Evolutionary conservation across 2,888 invertebrate genomes (phyloP).

Genomic region (Synergus gifuensis): DNA sequence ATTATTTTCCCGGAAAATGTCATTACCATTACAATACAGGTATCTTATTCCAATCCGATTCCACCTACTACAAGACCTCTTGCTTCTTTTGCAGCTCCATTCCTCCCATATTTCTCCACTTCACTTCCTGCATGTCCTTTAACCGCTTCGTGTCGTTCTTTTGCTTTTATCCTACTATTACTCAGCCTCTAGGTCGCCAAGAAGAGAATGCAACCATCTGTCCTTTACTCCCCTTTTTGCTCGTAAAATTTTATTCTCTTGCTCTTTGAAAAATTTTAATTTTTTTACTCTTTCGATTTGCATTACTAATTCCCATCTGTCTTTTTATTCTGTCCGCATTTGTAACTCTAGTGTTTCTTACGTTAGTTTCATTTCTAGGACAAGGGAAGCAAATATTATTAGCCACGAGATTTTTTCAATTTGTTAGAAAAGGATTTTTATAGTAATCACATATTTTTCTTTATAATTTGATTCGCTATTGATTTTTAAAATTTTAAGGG

Average conservation of each 20-base stretch:
- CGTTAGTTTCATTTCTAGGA: too few relatives aligned
- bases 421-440: too few relatives aligned
- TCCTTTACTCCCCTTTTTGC: background rate
- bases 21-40: slow-evolving; percentile 26
- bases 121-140: slow-evolving; percentile 40
- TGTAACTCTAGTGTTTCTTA: too few relatives aligned
- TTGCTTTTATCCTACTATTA: slow-evolving; percentile 27
- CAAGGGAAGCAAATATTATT: too few relatives aligned
- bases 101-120: slow-evolving; percentile 32
- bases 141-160: slow-evolving; percentile 20
- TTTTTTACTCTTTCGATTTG: background rate
- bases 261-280: background rate
- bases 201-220: background rate
- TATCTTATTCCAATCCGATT: slow-evolving; percentile 35
- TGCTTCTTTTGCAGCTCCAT: slow-evolving; percentile 34
- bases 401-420: too few relatives aligned
- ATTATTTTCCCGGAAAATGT: background rate
- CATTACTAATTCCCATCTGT: background rate
- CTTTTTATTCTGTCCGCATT: too few relatives aligned
- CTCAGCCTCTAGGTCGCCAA: slow-evolving; percentile 27
- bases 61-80: slow-evolving; percentile 33
- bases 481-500: too few relatives aligned
- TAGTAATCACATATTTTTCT: too few relatives aligned
- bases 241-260: background rate
- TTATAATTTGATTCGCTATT: too few relatives aligned